Percentiles rank a stretch among this genome's conserved stretches.
Conservation (phyloP, 2,888 invertebrate genomes). For the Metellina segmentata region DNA sequence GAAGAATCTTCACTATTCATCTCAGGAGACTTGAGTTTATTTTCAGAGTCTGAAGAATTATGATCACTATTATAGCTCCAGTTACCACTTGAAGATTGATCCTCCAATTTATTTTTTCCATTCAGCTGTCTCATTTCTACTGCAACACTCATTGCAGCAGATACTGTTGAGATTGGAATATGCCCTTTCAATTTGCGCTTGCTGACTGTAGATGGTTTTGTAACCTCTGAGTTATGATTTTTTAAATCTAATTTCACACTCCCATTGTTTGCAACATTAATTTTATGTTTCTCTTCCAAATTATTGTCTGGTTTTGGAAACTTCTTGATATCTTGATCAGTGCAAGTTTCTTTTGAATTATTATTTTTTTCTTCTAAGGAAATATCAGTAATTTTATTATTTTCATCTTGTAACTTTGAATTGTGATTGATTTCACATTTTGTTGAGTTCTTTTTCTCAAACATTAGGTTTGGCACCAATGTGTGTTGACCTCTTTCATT, state of each 20-base stretch:
- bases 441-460: neutral
- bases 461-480: neutral
- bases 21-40: conserved; percentile 6
- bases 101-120: conserved; percentile 55
- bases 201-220: neutral
- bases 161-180: conserved; percentile 79
- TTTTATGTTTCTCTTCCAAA: conserved; percentile 28
- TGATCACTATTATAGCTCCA: conserved; percentile 92
- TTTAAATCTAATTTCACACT: conserved; percentile 24
- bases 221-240: conserved; percentile 15
- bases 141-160: conserved; percentile 84
- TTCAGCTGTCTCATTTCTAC: conserved; percentile 86
- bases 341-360: conserved; percentile 21
- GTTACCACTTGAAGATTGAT: conserved; percentile 91
- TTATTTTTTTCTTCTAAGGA: conserved; percentile 35
- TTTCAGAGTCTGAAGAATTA: conserved; percentile 59
- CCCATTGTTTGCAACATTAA: conserved; percentile 19
- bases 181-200: conserved; percentile 67
- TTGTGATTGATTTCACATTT: conserved; percentile 9
- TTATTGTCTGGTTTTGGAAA: neutral
- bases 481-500: conserved; percentile 22
- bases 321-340: neutral
- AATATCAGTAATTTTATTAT: neutral
- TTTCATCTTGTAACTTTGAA: conserved; percentile 16
- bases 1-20: neutral